phyloP scores from a whole-genome alignment of 2,888 invertebrate species.

The Dascillus cervinus region DNA sequence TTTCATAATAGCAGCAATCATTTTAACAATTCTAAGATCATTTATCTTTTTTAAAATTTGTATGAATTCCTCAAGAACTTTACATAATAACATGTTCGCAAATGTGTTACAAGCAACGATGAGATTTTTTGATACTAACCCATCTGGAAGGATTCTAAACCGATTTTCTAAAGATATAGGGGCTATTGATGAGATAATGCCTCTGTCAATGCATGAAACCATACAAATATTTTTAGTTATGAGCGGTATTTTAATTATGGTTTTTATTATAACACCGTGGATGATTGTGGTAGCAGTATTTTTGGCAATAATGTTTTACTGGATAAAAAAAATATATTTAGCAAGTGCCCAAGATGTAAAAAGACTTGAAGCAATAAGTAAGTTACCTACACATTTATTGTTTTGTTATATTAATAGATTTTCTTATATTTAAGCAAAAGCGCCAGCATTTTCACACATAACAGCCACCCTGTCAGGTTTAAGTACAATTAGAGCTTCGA shows the following conservation, averaged over 20 bases:
- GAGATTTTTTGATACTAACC: slow-evolving; percentile 78
- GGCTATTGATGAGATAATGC: slow-evolving; percentile 65
- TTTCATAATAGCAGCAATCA: slow-evolving; percentile 51
- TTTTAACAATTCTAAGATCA: slow-evolving; percentile 58
- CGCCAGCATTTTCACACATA: slow-evolving; percentile 88
- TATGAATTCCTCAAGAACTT: slow-evolving; percentile 63
- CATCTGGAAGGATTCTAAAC: slow-evolving; percentile 73
- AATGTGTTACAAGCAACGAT: slow-evolving; percentile 68
- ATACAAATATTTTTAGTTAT: slow-evolving; percentile 61
- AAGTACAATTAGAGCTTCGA: slow-evolving; percentile 75
- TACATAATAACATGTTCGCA: slow-evolving; percentile 74
- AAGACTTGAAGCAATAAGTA: slow-evolving; percentile 50
- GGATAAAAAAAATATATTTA: slow-evolving; percentile 59
- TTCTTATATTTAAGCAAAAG: slow-evolving; percentile 51
- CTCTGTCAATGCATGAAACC: slow-evolving; percentile 56
- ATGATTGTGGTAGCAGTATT: slow-evolving; percentile 56
- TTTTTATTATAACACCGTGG: slow-evolving; percentile 62
- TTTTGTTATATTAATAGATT: background rate
- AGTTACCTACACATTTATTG: slow-evolving; percentile 15
- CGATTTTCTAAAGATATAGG: slow-evolving; percentile 82
- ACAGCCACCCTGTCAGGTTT: slow-evolving; percentile 81
- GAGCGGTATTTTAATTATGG: slow-evolving; percentile 63
- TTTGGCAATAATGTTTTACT: slow-evolving; percentile 56
- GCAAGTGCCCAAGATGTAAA: slow-evolving; percentile 66
- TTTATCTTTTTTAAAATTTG: slow-evolving; percentile 65